Evolutionary conservation across 2,113 vertebrate species (phyloP).

Genomic region (Triplophysa siluroides): DNA sequence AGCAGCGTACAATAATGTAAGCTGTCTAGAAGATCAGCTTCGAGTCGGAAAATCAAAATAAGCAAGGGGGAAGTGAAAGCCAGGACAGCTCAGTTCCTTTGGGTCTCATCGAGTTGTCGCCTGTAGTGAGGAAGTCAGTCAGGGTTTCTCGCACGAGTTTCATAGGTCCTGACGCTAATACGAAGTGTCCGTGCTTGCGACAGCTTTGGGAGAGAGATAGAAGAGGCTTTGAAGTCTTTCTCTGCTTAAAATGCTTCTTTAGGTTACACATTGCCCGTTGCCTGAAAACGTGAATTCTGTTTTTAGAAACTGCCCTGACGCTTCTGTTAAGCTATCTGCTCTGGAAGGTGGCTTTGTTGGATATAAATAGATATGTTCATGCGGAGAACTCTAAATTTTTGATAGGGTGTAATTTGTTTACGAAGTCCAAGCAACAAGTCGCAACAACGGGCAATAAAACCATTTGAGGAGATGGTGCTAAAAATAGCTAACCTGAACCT

Average conservation of each 20-base stretch:
- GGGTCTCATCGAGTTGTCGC: conserved; percentile 37
- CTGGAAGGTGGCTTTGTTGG: conserved; percentile 20
- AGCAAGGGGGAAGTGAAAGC: too few species aligned
- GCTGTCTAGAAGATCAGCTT: too few species aligned
- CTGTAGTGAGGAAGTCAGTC: conserved; percentile 59
- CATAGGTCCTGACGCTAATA: conserved; percentile 66
- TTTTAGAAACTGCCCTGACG: conserved; percentile 35
- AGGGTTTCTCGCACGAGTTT: conserved; percentile 57
- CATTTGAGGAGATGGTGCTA: too few species aligned
- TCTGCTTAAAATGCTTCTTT: conserved; percentile 28
- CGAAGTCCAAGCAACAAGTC: too few species aligned
- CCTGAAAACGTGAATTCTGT: conserved; percentile 55
- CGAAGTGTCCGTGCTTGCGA: conserved; percentile 65
- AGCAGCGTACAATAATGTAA: too few species aligned
- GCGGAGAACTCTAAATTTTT: conserved; percentile 24
- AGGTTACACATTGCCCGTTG: conserved; percentile 3
- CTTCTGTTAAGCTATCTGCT: conserved; percentile 26
- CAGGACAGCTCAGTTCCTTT: conserved; percentile 57
- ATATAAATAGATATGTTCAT: conserved; percentile 41
- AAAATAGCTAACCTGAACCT: too few species aligned
- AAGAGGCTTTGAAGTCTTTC: conserved; percentile 54
- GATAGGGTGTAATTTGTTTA: too few species aligned
- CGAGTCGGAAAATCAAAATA: too few species aligned
- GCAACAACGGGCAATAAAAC: too few species aligned
- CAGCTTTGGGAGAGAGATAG: conserved; percentile 60